Percentiles rank a stretch among this genome's conserved stretches.
These are phyloP conservation scores for Thymelicus acteon DNA, from an alignment of 2,888 invertebrate genomes.

Conservation along the genomic window DNA sequence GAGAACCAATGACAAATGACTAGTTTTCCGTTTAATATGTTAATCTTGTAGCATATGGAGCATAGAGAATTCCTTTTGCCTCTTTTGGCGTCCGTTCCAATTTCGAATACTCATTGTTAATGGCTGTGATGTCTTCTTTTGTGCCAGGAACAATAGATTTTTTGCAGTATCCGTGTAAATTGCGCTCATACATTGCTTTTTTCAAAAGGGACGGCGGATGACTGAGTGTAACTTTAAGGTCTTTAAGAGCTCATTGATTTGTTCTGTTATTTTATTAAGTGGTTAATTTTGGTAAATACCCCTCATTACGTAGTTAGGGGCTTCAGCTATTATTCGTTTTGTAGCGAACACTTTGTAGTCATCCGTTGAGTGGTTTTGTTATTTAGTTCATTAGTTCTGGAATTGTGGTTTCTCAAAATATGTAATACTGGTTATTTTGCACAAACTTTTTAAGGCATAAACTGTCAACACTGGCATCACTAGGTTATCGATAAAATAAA, in stretches of 20 bases:
- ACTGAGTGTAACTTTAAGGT: conserved; percentile 65
- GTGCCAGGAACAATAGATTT: conserved; percentile 74
- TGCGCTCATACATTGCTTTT: conserved; percentile 64
- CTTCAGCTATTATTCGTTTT: conserved; percentile 38
- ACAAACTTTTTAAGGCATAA: too few relatives aligned
- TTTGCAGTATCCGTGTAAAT: conserved; percentile 75
- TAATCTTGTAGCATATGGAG: conserved; percentile 80
- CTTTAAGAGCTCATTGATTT: conserved; percentile 71
- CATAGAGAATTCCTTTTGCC: conserved; percentile 71
- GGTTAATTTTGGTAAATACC: conserved; percentile 68
- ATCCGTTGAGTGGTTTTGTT: not conserved
- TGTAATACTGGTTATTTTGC: too few relatives aligned
- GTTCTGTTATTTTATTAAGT: conserved; percentile 69
- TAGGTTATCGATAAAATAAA: too few relatives aligned
- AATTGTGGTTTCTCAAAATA: too few relatives aligned
- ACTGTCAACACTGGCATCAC: too few relatives aligned
- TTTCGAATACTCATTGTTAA: conserved; percentile 66
- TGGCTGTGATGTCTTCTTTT: conserved; percentile 79
- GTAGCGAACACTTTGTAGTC: not conserved
- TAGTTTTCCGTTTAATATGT: conserved; percentile 65
- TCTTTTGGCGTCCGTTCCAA: conserved; percentile 65
- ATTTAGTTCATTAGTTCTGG: not conserved
- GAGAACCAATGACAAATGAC: conserved; percentile 77
- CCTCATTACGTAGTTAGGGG: conserved; percentile 56
- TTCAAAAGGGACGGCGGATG: conserved; percentile 64